Evolutionary conservation across 2,888 invertebrate species (phyloP).

Genomic region (Oscheius sp.): DNA sequence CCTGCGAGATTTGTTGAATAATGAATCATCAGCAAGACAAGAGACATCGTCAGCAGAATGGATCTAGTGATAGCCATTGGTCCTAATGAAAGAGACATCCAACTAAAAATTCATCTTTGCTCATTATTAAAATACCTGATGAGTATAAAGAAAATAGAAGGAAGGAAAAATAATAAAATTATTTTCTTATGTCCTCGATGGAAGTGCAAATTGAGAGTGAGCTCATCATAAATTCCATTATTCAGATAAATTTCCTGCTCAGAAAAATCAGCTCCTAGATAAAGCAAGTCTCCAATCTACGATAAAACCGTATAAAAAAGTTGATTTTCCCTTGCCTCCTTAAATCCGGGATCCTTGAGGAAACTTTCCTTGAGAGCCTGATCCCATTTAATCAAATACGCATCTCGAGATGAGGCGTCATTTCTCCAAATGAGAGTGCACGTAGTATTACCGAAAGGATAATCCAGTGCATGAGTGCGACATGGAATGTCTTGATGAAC

Average conservation of each 20-base stretch:
- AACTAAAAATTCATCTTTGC: too few species aligned
- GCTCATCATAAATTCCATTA: slow-evolving; percentile 23
- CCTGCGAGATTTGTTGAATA: slow-evolving; percentile 29
- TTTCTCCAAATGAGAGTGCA: slow-evolving; percentile 33
- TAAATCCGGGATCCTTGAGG: slow-evolving; percentile 4
- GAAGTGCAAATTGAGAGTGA: slow-evolving; percentile 18
- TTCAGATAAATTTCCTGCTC: neutral
- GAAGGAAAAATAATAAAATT: slow-evolving; percentile 39
- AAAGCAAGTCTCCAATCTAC: slow-evolving; percentile 29
- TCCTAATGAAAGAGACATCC: slow-evolving; percentile 55
- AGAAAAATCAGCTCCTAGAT: slow-evolving; percentile 2
- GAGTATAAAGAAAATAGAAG: slow-evolving; percentile 42
- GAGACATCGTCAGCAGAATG: slow-evolving; percentile 46
- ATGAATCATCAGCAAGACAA: slow-evolving; percentile 48
- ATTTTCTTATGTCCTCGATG: slow-evolving; percentile 27
- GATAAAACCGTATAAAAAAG: neutral
- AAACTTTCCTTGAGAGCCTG: slow-evolving; percentile 18
- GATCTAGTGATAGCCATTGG: slow-evolving; percentile 62
- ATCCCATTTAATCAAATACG: slow-evolving; percentile 24
- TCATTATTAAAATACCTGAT: slow-evolving; percentile 45
- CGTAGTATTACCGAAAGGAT: slow-evolving; percentile 43
- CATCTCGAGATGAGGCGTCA: slow-evolving; percentile 21
- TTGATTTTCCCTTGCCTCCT: neutral
- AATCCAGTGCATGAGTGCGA: neutral
- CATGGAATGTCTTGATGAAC: slow-evolving; percentile 33